Conservation (phyloP, 2,797 vertebrate species). For the Falco concolor region DNA sequence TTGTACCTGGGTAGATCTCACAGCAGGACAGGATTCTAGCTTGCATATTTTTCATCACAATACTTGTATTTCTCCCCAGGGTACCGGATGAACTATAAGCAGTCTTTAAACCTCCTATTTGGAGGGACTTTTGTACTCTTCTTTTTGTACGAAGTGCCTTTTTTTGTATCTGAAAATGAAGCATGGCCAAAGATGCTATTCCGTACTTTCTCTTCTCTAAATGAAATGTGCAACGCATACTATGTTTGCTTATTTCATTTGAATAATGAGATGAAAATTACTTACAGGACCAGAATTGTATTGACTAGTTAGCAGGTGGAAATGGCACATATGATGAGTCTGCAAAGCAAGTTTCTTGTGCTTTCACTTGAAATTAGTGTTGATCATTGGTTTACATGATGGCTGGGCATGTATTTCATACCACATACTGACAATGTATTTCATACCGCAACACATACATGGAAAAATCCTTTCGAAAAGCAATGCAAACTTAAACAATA, state of each 20-base stretch:
- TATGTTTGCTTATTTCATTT: slow-evolving; percentile 1
- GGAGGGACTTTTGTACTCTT: neutral
- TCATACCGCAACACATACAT: neutral
- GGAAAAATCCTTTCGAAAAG: neutral
- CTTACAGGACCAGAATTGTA: neutral
- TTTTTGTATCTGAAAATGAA: neutral
- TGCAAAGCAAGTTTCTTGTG: slow-evolving; percentile 1
- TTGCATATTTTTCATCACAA: neutral
- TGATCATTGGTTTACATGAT: neutral
- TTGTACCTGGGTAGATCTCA: neutral
- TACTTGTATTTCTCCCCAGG: neutral
- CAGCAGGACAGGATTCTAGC: neutral
- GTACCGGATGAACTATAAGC: neutral
- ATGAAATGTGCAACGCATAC: neutral
- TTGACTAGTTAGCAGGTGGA: slow-evolving; percentile 29
- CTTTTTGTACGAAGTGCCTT: neutral
- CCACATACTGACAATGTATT: neutral
- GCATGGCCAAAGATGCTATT: neutral
- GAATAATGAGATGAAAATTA: slow-evolving; percentile 31
- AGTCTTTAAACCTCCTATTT: neutral
- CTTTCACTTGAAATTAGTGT: slow-evolving; percentile 13
- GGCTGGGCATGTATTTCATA: neutral
- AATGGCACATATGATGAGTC: slow-evolving; percentile 11
- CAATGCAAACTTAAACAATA: neutral
- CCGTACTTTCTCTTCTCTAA: neutral